Conservation (phyloP, 2,113 vertebrate genomes). For the Chlorocebus sabaeus region DNA sequence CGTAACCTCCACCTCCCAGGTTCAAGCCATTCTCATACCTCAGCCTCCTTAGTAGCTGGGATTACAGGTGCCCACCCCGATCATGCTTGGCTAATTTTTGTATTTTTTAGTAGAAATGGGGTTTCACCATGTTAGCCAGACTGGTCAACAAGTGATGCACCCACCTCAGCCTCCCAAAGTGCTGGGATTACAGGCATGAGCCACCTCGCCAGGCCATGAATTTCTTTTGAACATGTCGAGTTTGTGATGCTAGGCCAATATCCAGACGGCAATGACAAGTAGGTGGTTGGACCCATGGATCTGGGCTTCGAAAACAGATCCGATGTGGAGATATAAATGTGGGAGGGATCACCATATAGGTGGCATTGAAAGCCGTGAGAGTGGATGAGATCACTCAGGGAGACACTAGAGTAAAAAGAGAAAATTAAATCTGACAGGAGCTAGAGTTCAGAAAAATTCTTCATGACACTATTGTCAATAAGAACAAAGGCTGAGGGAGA, state of each 20-base stretch:
- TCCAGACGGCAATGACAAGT: background rate
- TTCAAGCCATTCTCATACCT: too few species aligned
- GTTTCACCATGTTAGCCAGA: too few species aligned
- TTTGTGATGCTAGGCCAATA: background rate
- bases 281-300: background rate
- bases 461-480: background rate
- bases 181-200: too few species aligned
- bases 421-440: background rate
- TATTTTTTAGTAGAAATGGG: too few species aligned
- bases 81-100: too few species aligned
- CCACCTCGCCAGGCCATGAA: background rate
- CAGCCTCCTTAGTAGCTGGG: too few species aligned
- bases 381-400: background rate
- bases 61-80: too few species aligned
- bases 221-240: background rate
- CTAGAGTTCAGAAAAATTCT: background rate
- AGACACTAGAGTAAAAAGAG: background rate
- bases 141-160: too few species aligned
- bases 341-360: background rate
- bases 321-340: background rate
- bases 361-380: background rate
- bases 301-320: constrained; percentile 18
- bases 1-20: too few species aligned
- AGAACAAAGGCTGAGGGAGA: background rate
- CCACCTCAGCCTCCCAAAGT: too few species aligned